Percentiles rank a stretch among this genome's conserved stretches.
Conservation (phyloP, 2,888 invertebrate genomes). For the Agonum fuliginosum region DNA sequence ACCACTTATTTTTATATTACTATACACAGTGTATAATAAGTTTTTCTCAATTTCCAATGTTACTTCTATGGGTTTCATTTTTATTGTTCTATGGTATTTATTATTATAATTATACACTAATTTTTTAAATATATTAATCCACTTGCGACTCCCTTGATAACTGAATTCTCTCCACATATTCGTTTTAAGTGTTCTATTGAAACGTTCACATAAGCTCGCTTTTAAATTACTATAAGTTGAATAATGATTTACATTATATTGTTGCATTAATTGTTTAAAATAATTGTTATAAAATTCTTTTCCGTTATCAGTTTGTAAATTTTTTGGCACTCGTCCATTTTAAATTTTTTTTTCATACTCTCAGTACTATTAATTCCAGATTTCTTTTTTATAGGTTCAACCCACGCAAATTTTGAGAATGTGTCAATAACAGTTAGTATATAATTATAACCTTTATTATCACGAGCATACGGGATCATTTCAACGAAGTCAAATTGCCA, state of each 20-base stretch:
- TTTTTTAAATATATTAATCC: slow-evolving; percentile 10
- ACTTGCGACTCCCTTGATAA: slow-evolving; percentile 1
- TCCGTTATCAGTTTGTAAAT: slow-evolving; percentile 33
- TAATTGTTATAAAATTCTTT: slow-evolving; percentile 7
- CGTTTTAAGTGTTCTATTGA: slow-evolving; percentile 4
- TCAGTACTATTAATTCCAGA: slow-evolving; percentile 63
- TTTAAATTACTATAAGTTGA: slow-evolving; percentile 4
- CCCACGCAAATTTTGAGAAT: slow-evolving; percentile 70
- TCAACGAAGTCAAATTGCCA: slow-evolving; percentile 71
- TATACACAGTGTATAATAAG: slow-evolving; percentile 16
- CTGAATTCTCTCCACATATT: slow-evolving; percentile 25
- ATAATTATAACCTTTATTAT: slow-evolving; percentile 68
- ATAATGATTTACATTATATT: not conserved
- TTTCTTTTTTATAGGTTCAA: slow-evolving; percentile 65
- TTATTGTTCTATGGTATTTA: slow-evolving; percentile 26
- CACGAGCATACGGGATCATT: slow-evolving; percentile 65
- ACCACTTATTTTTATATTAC: slow-evolving; percentile 7
- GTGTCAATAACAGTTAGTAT: slow-evolving; percentile 67
- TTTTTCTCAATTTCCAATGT: not conserved
- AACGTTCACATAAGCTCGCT: slow-evolving; percentile 1
- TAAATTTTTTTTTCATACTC: slow-evolving; percentile 56
- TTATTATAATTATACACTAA: not conserved
- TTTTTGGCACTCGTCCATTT: slow-evolving; percentile 43
- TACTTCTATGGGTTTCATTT: slow-evolving; percentile 10
- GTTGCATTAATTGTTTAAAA: not conserved